Evolutionary conservation across 2,113 vertebrate species (phyloP).

Genomic region (Seriola dumerili): DNA sequence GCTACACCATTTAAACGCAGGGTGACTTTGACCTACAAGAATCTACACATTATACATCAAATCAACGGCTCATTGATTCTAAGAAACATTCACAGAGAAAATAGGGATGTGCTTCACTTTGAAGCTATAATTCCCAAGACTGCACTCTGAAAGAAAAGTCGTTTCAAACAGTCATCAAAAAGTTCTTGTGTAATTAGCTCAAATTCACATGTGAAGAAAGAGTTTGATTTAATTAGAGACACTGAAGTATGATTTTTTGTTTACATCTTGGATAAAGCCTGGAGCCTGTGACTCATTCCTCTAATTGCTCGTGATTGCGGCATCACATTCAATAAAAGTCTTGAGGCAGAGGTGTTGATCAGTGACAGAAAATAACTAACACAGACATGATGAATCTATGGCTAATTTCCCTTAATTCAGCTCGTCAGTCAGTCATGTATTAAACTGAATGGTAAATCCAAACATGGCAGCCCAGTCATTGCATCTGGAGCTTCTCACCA

Average conservation of each 20-base stretch:
- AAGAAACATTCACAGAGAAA: background rate
- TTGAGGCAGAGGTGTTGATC: background rate
- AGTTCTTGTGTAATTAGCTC: background rate
- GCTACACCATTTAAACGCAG: background rate
- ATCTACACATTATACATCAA: background rate
- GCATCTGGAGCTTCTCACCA: too few species aligned
- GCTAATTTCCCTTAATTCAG: background rate
- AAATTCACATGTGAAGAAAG: conserved; percentile 1
- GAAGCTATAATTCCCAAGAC: background rate
- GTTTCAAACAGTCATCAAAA: background rate
- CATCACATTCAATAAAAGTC: background rate
- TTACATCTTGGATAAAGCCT: background rate
- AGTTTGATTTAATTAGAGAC: background rate
- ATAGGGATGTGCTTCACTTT: background rate
- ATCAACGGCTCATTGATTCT: conserved; percentile 5
- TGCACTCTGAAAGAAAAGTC: background rate
- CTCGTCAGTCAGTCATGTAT: background rate
- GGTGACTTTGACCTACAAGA: conserved; percentile 1
- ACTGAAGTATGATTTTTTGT: background rate
- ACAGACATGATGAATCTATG: background rate
- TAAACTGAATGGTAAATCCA: background rate
- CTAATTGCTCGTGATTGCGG: background rate
- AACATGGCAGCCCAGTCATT: too few species aligned
- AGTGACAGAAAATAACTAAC: background rate
- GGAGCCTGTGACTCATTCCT: background rate